These are phyloP conservation scores for Halcyon malimbica DNA, from an alignment of 2,113 vertebrate genomes.

Conservation along the genomic window DNA sequence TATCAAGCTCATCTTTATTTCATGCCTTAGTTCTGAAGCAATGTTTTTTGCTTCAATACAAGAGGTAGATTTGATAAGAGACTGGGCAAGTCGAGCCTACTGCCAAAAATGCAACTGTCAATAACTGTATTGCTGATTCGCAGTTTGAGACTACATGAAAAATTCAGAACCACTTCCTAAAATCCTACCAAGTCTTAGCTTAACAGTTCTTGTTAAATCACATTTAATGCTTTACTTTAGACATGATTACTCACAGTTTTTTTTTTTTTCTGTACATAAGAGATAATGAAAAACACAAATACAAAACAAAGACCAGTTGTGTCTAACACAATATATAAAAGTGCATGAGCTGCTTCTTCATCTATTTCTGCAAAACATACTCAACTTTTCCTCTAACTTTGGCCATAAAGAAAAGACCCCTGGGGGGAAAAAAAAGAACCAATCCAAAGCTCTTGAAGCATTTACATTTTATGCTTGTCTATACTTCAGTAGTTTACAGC, in stretches of 20 bases:
- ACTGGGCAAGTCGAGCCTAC: conserved; percentile 67
- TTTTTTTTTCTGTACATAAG: conserved; percentile 34
- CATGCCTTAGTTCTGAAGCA: conserved; percentile 69
- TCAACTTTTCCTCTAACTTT: conserved; percentile 35
- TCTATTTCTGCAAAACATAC: conserved; percentile 61
- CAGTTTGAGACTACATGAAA: conserved; percentile 68
- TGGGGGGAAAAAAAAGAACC: background rate
- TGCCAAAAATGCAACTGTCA: conserved; percentile 70
- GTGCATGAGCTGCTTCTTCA: conserved; percentile 71
- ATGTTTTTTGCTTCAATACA: conserved; percentile 70
- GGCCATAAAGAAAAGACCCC: conserved; percentile 42
- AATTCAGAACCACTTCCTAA: conserved; percentile 63
- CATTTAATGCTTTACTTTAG: conserved; percentile 58
- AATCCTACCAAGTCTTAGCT: conserved; percentile 64
- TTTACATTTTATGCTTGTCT: conserved; percentile 3
- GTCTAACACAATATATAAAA: conserved; percentile 67
- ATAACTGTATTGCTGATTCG: conserved; percentile 63
- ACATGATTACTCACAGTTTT: conserved; percentile 60
- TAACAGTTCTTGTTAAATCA: conserved; percentile 63
- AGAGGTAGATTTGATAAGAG: conserved; percentile 79
- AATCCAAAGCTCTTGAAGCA: background rate
- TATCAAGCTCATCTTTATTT: conserved; percentile 69
- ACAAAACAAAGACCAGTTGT: conserved; percentile 60
- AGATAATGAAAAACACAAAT: conserved; percentile 68
- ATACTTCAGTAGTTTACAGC: conserved; percentile 72